These are phyloP conservation scores for Zaprionus lachaisei DNA, from an alignment of 1,140 invertebrate genomes.

Conservation along the genomic window DNA sequence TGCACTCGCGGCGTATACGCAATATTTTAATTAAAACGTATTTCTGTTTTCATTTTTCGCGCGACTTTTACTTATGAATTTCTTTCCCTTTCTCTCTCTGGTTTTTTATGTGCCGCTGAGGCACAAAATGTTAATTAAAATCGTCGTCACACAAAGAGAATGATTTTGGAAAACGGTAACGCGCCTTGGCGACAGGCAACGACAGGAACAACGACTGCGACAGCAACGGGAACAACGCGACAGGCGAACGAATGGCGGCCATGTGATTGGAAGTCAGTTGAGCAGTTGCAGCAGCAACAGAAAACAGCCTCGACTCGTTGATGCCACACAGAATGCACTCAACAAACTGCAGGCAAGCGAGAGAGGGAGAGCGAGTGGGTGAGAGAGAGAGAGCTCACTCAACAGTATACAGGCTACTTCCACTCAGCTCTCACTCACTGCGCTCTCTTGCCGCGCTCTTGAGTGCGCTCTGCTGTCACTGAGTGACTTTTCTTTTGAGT, in stretches of 20 bases:
- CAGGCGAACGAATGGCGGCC: conserved; percentile 66
- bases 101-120: conserved; percentile 35
- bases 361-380: background rate
- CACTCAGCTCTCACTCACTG: conserved; percentile 2
- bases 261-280: conserved; percentile 62
- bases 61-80: conserved; percentile 1
- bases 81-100: background rate
- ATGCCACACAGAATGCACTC: conserved; percentile 52
- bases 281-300: conserved; percentile 15
- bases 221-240: conserved; percentile 49
- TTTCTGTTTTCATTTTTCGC: conserved; percentile 27
- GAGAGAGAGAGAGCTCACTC: conserved; percentile 7
- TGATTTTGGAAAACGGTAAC: conserved; percentile 14
- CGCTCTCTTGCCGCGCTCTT: conserved; percentile 11
- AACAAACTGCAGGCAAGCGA: conserved; percentile 38
- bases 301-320: conserved; percentile 10
- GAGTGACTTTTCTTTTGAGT: conserved; percentile 6
- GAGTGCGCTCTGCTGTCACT: background rate
- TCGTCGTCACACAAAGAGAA: background rate
- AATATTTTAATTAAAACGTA: conserved; percentile 69
- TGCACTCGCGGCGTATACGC: conserved; percentile 26
- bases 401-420: conserved; percentile 17
- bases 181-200: background rate
- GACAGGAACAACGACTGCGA: background rate
- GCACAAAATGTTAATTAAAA: conserved; percentile 72